Percentiles rank a stretch among this genome's conserved stretches.
Conservation (phyloP, 2,797 vertebrate genomes). For the Potorous gilbertii region DNA sequence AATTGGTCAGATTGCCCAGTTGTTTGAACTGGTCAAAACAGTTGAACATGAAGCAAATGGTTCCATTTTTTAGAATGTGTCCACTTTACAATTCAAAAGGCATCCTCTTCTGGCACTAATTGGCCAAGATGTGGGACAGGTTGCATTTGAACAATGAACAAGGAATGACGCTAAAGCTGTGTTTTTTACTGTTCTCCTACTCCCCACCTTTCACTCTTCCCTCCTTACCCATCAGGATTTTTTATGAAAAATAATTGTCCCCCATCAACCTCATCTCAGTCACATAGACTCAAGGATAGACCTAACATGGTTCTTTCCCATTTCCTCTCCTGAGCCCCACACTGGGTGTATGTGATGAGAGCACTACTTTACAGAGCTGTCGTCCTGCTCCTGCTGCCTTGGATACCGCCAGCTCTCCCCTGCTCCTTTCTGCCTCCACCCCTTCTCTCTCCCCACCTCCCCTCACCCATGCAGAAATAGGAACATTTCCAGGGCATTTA, state of each 20-base stretch:
- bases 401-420: accelerated
- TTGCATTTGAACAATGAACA: background rate
- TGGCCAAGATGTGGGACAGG: background rate
- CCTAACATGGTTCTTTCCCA: accelerated
- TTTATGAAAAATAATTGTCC: too few species aligned
- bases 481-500: background rate
- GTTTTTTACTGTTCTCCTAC: background rate
- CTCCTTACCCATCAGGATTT: background rate
- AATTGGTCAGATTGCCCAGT: background rate
- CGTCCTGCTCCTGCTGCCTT: background rate
- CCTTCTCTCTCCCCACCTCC: background rate
- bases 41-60: background rate
- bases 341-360: background rate
- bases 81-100: background rate
- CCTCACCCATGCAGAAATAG: background rate
- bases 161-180: background rate
- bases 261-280: background rate
- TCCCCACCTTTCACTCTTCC: accelerated
- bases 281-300: accelerated
- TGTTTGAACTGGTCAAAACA: background rate
- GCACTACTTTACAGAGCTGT: background rate
- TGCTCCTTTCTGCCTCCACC: background rate
- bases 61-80: background rate
- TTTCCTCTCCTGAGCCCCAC: accelerated
- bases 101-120: background rate